These are phyloP conservation scores for Diplosoma virens DNA, from an alignment of 23 tunicate genomes.

Conservation along the genomic window DNA sequence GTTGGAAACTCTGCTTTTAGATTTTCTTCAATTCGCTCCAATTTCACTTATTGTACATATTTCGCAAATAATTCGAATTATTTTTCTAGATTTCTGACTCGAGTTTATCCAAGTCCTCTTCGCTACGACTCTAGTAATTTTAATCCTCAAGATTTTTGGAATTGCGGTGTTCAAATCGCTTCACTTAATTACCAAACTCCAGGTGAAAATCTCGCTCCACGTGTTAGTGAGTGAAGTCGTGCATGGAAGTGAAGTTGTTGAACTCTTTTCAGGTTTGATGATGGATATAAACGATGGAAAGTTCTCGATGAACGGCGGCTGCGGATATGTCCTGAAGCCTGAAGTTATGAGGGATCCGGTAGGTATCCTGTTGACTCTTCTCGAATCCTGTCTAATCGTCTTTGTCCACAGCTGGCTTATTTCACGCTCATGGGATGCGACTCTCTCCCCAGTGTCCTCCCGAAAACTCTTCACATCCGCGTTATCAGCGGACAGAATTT, in stretches of 20 bases:
- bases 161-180: slow-evolving; percentile 98
- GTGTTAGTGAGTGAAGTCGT: too few relatives aligned
- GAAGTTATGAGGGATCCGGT: slow-evolving; percentile 83
- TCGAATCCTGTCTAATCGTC: too few relatives aligned
- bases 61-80: background rate
- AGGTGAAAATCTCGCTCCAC: too few relatives aligned
- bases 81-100: slow-evolving; percentile 56
- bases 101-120: slow-evolving; percentile 88
- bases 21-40: too few relatives aligned
- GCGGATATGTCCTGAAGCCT: slow-evolving; percentile 98
- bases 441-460: slow-evolving; percentile 62
- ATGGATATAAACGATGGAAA: slow-evolving; percentile 99
- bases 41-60: background rate
- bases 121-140: slow-evolving; percentile 94
- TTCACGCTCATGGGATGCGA: slow-evolving; percentile 49
- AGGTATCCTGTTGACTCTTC: background rate
- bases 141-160: slow-evolving; percentile 97
- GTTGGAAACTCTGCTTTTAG: too few relatives aligned
- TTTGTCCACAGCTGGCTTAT: slow-evolving; percentile 89
- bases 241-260: too few relatives aligned
- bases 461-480: slow-evolving; percentile 79
- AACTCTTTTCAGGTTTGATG: slow-evolving; percentile 80
- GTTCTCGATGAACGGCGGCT: slow-evolving; percentile 97
- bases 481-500: slow-evolving; percentile 97
- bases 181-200: slow-evolving; percentile 97